Conservation (phyloP, 2,888 invertebrate genomes). For the Galerucella pusilla region DNA sequence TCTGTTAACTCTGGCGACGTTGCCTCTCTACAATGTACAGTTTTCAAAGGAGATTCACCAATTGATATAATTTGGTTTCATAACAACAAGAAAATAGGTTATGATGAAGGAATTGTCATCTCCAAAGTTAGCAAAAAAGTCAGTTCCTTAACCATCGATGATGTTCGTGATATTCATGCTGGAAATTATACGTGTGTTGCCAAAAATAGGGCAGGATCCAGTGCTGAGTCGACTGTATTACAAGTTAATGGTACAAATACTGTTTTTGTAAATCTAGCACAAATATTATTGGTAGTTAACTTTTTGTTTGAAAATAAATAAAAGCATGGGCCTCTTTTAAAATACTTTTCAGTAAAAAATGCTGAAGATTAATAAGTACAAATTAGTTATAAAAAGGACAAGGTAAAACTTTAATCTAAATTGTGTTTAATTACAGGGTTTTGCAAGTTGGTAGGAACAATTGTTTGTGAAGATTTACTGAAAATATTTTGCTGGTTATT, state of each 20-base stretch:
- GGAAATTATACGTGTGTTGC: slow-evolving; percentile 83
- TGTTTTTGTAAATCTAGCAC: background rate
- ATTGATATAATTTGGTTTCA: slow-evolving; percentile 74
- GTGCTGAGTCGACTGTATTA: slow-evolving; percentile 72
- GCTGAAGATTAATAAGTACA: too few species aligned
- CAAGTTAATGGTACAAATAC: slow-evolving; percentile 72
- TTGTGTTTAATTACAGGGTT: too few species aligned
- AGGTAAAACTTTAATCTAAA: too few species aligned
- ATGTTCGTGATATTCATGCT: slow-evolving; percentile 73
- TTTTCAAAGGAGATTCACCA: slow-evolving; percentile 78
- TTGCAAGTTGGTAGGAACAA: too few species aligned
- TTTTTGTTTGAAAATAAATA: slow-evolving; percentile 1
- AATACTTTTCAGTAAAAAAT: too few species aligned
- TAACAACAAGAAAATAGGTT: slow-evolving; percentile 64
- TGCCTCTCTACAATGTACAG: slow-evolving; percentile 75
- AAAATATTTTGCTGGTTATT: too few species aligned
- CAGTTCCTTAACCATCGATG: slow-evolving; percentile 72
- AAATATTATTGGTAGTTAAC: background rate
- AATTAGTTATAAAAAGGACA: too few species aligned
- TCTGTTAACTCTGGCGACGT: slow-evolving; percentile 77
- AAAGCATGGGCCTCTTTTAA: slow-evolving; percentile 15
- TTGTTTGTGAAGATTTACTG: too few species aligned
- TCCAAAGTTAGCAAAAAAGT: slow-evolving; percentile 65
- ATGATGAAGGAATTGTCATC: slow-evolving; percentile 59
- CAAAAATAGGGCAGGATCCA: slow-evolving; percentile 74